Evolutionary conservation across 2,797 vertebrate genomes (phyloP), one percentile per base, ranked within the genome.

Genomic region (Myotis vivesi): DNA sequence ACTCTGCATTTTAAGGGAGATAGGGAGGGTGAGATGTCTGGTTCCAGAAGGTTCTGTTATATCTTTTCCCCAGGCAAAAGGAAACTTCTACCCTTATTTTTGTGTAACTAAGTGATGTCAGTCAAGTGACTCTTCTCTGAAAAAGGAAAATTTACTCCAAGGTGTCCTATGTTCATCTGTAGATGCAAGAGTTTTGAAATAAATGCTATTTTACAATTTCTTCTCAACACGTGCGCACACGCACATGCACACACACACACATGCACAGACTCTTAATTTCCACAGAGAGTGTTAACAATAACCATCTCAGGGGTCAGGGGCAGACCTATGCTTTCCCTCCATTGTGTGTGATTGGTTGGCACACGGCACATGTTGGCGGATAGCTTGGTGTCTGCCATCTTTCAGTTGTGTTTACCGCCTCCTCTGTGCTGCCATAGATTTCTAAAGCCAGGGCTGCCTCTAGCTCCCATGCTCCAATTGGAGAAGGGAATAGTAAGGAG

Each of bases 401-500:
- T 49, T 49, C 16, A 19, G 17, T 5, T 49, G 72, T 75, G 72
- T 30, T 75, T 44, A 12, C 5, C 2, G 16, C 64, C 17, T 33
- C 64, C n/a, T 19, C 64, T 8, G 8, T 33, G n/a, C 46, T 20
- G 46, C 19, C 46, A n/a, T n/a, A 22, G 46, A 7, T 76, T 20
- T 51, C 73, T 76, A 51, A 22, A 51, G 46, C 44, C 72, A 75
- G 44, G 20, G 72, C 46, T 7, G 30, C 73, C 46, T 76, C 73
- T 22, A 22, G 19, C 17, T 76, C 46, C 73, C 30, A 22, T 12
- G 17, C 73, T 51, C 44, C 16, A n/a, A 17, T 17, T n/a, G 30
- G 10, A 33, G 73, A 53, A 76, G 73, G 30, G 28, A 3, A 5
- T 51, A 98, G 97, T 98, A 96, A 98, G 96, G 97, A 98, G 97